Conservation (phyloP, 2,797 vertebrate genomes). For the Rhinella marina region DNA sequence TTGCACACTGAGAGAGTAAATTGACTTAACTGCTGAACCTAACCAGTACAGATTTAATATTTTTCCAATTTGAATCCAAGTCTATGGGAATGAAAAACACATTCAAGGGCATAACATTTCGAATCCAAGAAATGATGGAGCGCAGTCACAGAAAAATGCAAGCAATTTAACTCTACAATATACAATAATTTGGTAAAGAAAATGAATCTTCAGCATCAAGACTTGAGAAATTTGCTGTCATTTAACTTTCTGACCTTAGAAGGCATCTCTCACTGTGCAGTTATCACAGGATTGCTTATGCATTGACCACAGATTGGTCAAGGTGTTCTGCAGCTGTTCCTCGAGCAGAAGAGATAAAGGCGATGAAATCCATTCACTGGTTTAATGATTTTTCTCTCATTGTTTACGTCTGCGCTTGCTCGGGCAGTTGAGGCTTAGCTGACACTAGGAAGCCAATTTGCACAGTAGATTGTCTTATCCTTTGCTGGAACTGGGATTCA, state of each 20-base stretch:
- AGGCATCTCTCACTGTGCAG: slow-evolving; percentile 29
- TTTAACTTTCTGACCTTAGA: slow-evolving; percentile 52
- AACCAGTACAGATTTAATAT: slow-evolving; percentile 63
- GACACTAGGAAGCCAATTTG: slow-evolving; percentile 4
- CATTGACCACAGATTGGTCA: slow-evolving; percentile 47
- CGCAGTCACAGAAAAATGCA: slow-evolving; percentile 35
- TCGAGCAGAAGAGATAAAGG: slow-evolving; percentile 19
- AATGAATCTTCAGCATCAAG: slow-evolving; percentile 49
- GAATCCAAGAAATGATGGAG: slow-evolving; percentile 50
- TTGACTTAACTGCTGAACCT: slow-evolving; percentile 63
- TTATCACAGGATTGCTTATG: slow-evolving; percentile 44
- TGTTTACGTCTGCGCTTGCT: not conserved
- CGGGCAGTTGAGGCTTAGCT: not conserved
- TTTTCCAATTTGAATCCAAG: slow-evolving; percentile 62
- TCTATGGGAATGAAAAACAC: slow-evolving; percentile 56
- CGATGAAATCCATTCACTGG: slow-evolving; percentile 39
- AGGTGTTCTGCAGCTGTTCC: slow-evolving; percentile 37
- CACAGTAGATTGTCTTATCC: not conserved
- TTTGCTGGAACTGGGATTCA: not conserved
- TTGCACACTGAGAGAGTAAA: slow-evolving; percentile 60
- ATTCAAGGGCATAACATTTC: slow-evolving; percentile 61
- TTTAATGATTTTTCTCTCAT: slow-evolving; percentile 38
- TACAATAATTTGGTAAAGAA: slow-evolving; percentile 57
- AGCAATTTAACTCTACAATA: slow-evolving; percentile 56
- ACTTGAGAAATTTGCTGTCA: slow-evolving; percentile 53